phyloP scores from a whole-genome alignment of 2,113 vertebrate species.

The Saguinus midas region DNA sequence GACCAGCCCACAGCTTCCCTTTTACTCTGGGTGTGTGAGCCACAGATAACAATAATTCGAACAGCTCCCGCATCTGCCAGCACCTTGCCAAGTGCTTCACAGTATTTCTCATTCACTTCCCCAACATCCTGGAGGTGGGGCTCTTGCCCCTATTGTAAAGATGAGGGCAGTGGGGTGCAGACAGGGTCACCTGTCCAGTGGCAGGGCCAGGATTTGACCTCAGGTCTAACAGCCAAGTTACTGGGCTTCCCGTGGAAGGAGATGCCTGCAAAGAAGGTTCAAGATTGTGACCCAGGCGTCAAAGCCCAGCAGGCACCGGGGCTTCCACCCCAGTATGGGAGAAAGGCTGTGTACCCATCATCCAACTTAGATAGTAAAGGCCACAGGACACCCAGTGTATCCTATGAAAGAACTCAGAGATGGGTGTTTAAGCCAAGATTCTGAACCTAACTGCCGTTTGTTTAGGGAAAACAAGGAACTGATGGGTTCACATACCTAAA shows the following conservation, averaged over 20 bases:
- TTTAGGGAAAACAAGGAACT: background rate
- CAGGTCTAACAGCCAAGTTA: background rate
- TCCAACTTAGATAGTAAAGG: background rate
- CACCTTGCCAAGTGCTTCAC: background rate
- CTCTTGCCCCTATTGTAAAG: background rate
- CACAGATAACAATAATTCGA: background rate
- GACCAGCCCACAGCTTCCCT: background rate
- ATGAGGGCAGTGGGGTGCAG: background rate
- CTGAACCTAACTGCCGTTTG: background rate
- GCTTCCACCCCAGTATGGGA: background rate
- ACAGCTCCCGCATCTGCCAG: background rate
- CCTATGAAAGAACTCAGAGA: background rate
- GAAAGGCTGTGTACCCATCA: background rate
- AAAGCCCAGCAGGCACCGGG: background rate
- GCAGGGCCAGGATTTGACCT: background rate
- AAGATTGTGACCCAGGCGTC: background rate
- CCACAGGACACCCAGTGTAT: background rate
- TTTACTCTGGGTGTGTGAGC: background rate
- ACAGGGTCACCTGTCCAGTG: background rate
- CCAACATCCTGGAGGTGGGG: background rate
- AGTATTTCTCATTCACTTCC: rapidly evolving
- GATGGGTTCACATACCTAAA: background rate
- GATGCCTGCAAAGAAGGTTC: background rate
- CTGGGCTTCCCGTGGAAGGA: background rate
- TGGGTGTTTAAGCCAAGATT: background rate